phyloP scores from a whole-genome alignment of 2,113 vertebrate species.

The Alligator mississippiensis region DNA sequence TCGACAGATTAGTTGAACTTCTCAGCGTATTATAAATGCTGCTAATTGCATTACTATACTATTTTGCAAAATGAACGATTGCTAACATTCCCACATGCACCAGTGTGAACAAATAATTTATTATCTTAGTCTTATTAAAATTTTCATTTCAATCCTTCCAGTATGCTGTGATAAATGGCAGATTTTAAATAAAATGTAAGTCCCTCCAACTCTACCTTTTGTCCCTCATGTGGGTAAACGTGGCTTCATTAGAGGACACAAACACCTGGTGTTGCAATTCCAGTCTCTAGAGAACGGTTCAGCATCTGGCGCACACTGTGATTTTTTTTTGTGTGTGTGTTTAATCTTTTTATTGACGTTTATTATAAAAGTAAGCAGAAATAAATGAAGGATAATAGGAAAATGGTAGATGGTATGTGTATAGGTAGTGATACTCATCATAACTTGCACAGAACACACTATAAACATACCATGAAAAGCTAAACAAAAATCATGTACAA shows the following conservation, averaged over 20 bases:
- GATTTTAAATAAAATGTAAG: constrained; percentile 26
- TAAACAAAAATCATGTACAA: rapidly evolving
- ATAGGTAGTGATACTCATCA: neutral
- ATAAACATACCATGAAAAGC: neutral
- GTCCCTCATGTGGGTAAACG: constrained; percentile 63
- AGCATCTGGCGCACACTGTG: constrained; percentile 85
- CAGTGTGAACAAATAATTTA: neutral
- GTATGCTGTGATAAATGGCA: constrained; percentile 20
- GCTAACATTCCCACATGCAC: neutral
- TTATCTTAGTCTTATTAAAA: neutral
- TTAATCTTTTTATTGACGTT: constrained; percentile 62
- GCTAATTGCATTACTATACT: neutral
- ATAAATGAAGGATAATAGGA: neutral
- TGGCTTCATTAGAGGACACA: constrained; percentile 82
- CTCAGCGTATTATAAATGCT: neutral
- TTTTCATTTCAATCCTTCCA: constrained; percentile 1
- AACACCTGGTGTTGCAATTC: constrained; percentile 83
- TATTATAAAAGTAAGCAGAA: constrained; percentile 59
- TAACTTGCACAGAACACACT: neutral
- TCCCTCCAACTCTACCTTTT: constrained; percentile 41
- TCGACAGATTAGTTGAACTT: neutral
- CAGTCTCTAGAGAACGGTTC: constrained; percentile 74
- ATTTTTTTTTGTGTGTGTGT: constrained; percentile 57
- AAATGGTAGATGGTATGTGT: constrained; percentile 13
- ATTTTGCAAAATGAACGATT: neutral